A percentile compares a stretch with the other conserved stretches of the same genome.
phyloP scores from a whole-genome alignment of 2,888 invertebrate genomes.

The Agrotis clavis region DNA sequence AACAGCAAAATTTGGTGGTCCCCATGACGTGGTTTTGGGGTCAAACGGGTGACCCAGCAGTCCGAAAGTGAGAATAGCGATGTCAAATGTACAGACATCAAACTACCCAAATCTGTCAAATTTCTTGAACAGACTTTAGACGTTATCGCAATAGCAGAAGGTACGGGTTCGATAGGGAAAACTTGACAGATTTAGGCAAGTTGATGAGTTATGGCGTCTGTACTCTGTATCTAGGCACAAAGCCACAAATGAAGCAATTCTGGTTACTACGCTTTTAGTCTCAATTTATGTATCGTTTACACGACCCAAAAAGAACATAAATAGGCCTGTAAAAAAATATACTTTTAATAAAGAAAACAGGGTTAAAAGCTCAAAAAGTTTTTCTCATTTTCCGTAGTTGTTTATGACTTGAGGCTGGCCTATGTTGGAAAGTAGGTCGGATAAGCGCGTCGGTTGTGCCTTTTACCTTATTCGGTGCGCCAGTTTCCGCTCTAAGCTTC shows the following conservation, averaged over 20 bases:
- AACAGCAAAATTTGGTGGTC: too few species aligned
- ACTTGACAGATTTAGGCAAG: too few species aligned
- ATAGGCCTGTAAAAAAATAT: neutral
- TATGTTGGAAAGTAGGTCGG: conserved; percentile 83
- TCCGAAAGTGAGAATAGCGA: too few species aligned
- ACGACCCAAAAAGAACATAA: neutral
- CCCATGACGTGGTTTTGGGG: neutral
- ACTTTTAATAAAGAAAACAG: conserved; percentile 3
- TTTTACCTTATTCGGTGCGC: conserved; percentile 80
- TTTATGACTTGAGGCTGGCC: conserved; percentile 67
- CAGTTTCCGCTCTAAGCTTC: conserved; percentile 76
- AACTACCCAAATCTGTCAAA: too few species aligned
- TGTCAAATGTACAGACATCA: too few species aligned
- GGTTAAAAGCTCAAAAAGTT: conserved; percentile 16
- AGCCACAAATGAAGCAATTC: neutral
- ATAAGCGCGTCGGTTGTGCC: conserved; percentile 75
- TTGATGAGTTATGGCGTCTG: too few species aligned
- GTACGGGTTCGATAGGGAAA: too few species aligned
- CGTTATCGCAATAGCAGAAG: neutral
- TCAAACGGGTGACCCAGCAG: neutral
- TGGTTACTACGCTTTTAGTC: too few species aligned
- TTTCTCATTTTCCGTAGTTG: conserved; percentile 47
- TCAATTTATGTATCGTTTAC: neutral
- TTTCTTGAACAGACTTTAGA: too few species aligned
- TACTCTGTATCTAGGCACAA: neutral